These are phyloP conservation scores for Arctia plantaginis DNA, from an alignment of 2,888 invertebrate genomes.

Conservation along the genomic window DNA sequence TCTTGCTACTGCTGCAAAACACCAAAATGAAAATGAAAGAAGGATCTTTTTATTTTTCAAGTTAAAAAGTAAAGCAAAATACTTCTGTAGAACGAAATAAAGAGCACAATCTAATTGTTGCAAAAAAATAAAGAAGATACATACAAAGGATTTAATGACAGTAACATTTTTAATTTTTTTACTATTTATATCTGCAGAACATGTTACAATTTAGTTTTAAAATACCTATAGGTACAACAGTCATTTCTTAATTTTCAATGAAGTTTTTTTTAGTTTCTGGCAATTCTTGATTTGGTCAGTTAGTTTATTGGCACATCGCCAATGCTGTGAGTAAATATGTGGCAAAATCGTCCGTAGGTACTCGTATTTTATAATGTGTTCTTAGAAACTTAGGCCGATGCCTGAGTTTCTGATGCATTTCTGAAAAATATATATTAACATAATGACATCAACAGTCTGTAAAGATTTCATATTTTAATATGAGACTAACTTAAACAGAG, in stretches of 20 bases:
- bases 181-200: no score
- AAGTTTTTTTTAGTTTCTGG: no score
- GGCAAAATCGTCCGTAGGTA: not conserved
- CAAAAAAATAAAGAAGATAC: slow-evolving; percentile 4
- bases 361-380: not conserved
- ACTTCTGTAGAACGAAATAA: slow-evolving; percentile 8
- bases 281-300: no score
- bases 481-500: no score
- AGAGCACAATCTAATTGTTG: slow-evolving; percentile 5
- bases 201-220: no score
- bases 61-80: slow-evolving; percentile 6
- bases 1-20: not conserved
- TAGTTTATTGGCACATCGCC: no score
- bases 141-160: not conserved
- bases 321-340: not conserved
- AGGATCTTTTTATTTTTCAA: slow-evolving; percentile 3
- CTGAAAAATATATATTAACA: no score
- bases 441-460: no score
- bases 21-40: slow-evolving; percentile 6
- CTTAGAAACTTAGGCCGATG: no score
- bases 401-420: not conserved
- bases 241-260: no score
- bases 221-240: no score
- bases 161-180: slow-evolving; percentile 1
- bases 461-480: no score